These are phyloP conservation scores for Macropis europaea DNA, from an alignment of 2,888 invertebrate genomes.

Conservation along the genomic window DNA sequence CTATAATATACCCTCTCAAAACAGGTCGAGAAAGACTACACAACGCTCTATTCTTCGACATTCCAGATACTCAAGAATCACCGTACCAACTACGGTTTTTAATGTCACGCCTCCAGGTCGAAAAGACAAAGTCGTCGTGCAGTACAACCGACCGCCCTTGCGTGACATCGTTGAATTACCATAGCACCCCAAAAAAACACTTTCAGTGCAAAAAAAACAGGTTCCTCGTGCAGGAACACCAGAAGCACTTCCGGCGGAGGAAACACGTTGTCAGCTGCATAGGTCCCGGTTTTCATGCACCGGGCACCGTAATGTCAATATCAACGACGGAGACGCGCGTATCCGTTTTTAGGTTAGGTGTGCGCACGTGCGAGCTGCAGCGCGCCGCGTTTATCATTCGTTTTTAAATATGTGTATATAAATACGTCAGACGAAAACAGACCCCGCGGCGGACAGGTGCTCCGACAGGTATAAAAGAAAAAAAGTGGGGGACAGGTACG, in stretches of 20 bases:
- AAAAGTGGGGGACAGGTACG: constrained; percentile 3
- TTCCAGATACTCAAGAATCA: too few species aligned
- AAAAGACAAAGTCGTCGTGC: too few species aligned
- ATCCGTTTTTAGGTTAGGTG: constrained; percentile 63
- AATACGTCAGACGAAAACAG: constrained; percentile 26
- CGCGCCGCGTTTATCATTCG: constrained; percentile 52
- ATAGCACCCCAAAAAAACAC: constrained; percentile 22
- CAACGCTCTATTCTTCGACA: too few species aligned
- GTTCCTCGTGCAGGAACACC: background rate
- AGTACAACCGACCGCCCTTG: too few species aligned
- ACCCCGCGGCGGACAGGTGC: constrained; percentile 48
- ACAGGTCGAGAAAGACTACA: too few species aligned
- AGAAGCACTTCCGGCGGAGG: background rate
- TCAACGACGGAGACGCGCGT: constrained; percentile 50
- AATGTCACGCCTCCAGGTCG: background rate
- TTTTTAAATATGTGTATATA: too few species aligned
- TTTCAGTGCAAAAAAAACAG: constrained; percentile 28
- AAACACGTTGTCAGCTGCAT: constrained; percentile 38
- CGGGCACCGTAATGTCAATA: constrained; percentile 57
- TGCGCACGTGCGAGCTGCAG: constrained; percentile 60
- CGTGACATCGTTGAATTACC: too few species aligned
- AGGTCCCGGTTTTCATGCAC: constrained; percentile 51
- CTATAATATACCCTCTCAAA: too few species aligned
- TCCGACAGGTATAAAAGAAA: constrained; percentile 5
- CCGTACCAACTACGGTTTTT: too few species aligned